Base-by-base conservation (phyloP, 2,113 vertebrate species). In the Thunnus maccoyii region DNA sequence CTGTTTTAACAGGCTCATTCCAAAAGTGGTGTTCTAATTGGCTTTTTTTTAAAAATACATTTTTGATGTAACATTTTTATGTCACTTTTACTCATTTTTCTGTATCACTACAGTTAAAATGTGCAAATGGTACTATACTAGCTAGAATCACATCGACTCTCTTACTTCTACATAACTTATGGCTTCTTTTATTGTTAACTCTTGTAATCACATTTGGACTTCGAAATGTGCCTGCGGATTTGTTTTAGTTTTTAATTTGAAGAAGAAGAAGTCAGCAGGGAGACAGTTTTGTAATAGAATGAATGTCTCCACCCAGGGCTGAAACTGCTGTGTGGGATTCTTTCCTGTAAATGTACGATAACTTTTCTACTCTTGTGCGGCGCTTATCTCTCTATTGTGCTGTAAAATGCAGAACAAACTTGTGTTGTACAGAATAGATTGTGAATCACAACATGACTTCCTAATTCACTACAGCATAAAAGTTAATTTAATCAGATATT, bases 291-390 rank as follows among this genome's bases (percentile, higher is more conserved):
- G 74, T 61, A 48, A 63, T 55, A 64, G 52, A 70, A 57, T 54
- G 67, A 72, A 82, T 1, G 4, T 76, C 80, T 69, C 75, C 81
- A 64, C 80, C 75, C 41, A 76, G 27, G 32, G 65, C 48, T 77
- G 56, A 77, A 79, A 85, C 85, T 52, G 54, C 63, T 62, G 41
- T 44, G 61, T 72, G 51, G 50, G 63, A 70, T 81, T 67, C 22
- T 64, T 55, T 46, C 22, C 72, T 30, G 61, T 81, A 74, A 83
- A 74, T 54, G 76, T 62, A 82, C 79, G 81, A 61, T 25, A 18
- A 36, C 52, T 48, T 30, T 78, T 30, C 81, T 41, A 47, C 63
- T 70, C 57, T 25, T 74, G 57, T 15, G 13, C 52, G 68, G 22
- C 51, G 17, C 32, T 17, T 17, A 0, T 17, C 7, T 0, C 30